A percentile compares a stretch with the other conserved stretches of the same genome.
These are phyloP conservation scores for Hippopotamus amphibius DNA, from an alignment of 2,113 vertebrate genomes.

Conservation along the genomic window DNA sequence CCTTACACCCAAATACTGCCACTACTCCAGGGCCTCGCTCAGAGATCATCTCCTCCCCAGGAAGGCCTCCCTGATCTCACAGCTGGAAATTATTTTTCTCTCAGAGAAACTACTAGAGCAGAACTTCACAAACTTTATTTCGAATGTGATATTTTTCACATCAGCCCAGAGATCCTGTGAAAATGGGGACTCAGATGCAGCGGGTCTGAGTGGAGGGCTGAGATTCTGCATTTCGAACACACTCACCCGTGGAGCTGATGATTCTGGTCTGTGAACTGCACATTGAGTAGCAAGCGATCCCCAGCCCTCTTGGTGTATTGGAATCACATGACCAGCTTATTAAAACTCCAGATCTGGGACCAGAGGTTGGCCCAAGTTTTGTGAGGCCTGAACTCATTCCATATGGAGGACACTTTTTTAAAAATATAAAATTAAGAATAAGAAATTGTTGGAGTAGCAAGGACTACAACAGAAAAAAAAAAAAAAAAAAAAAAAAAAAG, in stretches of 20 bases:
- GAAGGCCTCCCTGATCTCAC: neutral
- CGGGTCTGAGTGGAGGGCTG: neutral
- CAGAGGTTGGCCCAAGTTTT: neutral
- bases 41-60: slow-evolving; percentile 4
- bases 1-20: neutral
- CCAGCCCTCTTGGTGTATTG: neutral
- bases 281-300: neutral
- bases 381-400: neutral
- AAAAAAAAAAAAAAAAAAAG: too few relatives aligned
- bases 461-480: too few relatives aligned
- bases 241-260: neutral
- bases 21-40: neutral
- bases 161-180: neutral
- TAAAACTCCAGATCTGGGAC: neutral
- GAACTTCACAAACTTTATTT: neutral
- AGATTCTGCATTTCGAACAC: neutral
- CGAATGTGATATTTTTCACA: neutral
- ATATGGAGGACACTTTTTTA: neutral
- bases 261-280: neutral
- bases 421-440: neutral
- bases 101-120: neutral
- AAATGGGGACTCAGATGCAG: neutral
- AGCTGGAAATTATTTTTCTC: neutral
- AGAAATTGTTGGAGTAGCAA: neutral
- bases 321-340: neutral